Percentiles rank a stretch among this genome's conserved stretches.
Evolutionary conservation across 2,888 invertebrate genomes (phyloP).

Genomic region (Anthophora plumipes): DNA sequence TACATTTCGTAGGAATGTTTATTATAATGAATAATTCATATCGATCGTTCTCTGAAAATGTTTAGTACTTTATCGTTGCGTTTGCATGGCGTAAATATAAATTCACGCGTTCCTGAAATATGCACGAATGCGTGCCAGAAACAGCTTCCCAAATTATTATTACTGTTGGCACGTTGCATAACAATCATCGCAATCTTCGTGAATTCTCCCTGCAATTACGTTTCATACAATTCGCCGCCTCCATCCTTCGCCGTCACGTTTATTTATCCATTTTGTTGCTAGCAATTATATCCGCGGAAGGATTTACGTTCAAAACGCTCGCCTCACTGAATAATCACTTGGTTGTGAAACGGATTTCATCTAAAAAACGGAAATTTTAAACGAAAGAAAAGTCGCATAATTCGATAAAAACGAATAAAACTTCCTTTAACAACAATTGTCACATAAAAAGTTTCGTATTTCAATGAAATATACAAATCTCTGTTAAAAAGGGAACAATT

Average conservation of each 20-base stretch:
- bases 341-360: too few species aligned
- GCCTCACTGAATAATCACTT: neutral
- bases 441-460: too few species aligned
- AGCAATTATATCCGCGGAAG: neutral
- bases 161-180: constrained; percentile 44
- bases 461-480: too few species aligned
- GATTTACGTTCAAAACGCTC: neutral
- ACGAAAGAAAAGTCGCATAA: too few species aligned
- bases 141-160: constrained; percentile 46
- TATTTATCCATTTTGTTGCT: neutral
- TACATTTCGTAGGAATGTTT: constrained; percentile 12
- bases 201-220: constrained; percentile 36
- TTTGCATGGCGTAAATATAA: constrained; percentile 7
- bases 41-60: neutral
- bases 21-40: constrained; percentile 28
- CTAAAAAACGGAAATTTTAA: too few species aligned
- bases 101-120: constrained; percentile 41
- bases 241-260: neutral
- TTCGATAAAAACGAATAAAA: too few species aligned
- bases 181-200: constrained; percentile 46
- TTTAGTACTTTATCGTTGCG: constrained; percentile 5
- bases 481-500: too few species aligned
- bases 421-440: too few species aligned
- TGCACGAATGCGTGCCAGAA: constrained; percentile 43
- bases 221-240: constrained; percentile 3